These are phyloP conservation scores for Drosophila ezoana DNA, from an alignment of 2,888 invertebrate species.

Conservation along the genomic window DNA sequence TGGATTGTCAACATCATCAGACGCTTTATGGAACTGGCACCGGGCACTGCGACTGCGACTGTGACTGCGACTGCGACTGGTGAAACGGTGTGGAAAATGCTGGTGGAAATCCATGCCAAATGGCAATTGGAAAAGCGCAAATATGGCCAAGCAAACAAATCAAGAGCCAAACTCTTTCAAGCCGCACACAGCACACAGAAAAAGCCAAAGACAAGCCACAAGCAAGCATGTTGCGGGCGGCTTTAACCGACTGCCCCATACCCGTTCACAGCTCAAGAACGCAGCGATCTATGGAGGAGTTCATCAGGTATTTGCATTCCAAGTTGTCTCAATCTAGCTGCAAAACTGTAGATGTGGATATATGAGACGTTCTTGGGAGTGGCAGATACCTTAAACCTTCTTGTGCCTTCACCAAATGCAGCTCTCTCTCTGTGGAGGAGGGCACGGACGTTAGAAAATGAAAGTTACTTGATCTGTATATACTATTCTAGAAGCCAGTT, in stretches of 20 bases:
- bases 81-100: conserved; percentile 61
- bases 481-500: too few relatives aligned
- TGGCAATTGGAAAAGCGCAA: conserved; percentile 62
- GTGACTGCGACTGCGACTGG: conserved; percentile 1
- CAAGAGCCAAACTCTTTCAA: conserved; percentile 42
- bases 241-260: not conserved
- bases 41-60: conserved; percentile 3
- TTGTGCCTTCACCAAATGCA: too few relatives aligned
- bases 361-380: too few relatives aligned
- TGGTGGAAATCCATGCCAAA: conserved; percentile 53
- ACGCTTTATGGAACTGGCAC: conserved; percentile 16
- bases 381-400: too few relatives aligned
- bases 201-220: conserved; percentile 12
- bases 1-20: conserved; percentile 58
- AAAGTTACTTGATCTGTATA: too few relatives aligned
- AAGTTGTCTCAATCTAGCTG: too few relatives aligned
- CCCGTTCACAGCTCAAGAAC: not conserved
- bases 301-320: too few relatives aligned
- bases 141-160: conserved; percentile 52
- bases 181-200: conserved; percentile 15
- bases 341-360: too few relatives aligned
- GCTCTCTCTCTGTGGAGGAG: too few relatives aligned
- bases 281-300: too few relatives aligned
- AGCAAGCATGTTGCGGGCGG: not conserved
- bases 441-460: too few relatives aligned